Evolutionary conservation across 1,140 invertebrate species (phyloP).

Genomic region (Drosophila lini): DNA sequence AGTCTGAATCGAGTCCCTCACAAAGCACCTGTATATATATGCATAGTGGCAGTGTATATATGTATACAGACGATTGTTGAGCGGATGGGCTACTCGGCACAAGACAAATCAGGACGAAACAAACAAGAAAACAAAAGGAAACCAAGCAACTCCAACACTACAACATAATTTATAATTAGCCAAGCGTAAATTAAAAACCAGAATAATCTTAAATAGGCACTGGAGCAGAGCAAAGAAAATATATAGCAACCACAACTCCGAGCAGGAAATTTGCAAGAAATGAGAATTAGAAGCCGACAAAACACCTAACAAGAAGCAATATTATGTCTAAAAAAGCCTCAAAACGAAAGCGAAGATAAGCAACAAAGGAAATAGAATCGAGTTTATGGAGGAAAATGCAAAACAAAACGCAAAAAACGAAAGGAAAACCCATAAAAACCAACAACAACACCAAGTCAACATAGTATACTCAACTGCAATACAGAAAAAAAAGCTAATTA

Average conservation of each 20-base stretch:
- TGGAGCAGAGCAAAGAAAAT: slow-evolving; percentile 17
- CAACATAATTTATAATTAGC: slow-evolving; percentile 76
- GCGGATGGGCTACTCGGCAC: slow-evolving; percentile 20
- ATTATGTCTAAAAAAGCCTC: slow-evolving; percentile 28
- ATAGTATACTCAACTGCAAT: slow-evolving; percentile 81
- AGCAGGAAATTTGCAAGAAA: slow-evolving; percentile 12
- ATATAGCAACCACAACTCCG: slow-evolving; percentile 24
- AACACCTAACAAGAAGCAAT: slow-evolving; percentile 50
- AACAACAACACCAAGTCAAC: slow-evolving; percentile 57
- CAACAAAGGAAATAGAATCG: slow-evolving; percentile 20
- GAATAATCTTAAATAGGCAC: slow-evolving; percentile 26
- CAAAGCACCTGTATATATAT: neutral
- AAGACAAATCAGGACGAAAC: slow-evolving; percentile 33
- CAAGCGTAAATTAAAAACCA: slow-evolving; percentile 60
- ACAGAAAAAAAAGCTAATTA: slow-evolving; percentile 59
- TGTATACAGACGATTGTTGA: neutral
- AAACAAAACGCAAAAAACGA: slow-evolving; percentile 22
- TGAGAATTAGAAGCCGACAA: slow-evolving; percentile 27
- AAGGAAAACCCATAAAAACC: slow-evolving; percentile 15
- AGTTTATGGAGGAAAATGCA: too few relatives aligned
- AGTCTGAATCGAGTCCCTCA: slow-evolving; percentile 11
- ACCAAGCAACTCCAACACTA: slow-evolving; percentile 44
- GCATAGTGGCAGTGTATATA: slow-evolving; percentile 24
- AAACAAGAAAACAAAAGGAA: slow-evolving; percentile 25
- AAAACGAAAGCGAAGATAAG: slow-evolving; percentile 30